A percentile compares a stretch with the other conserved stretches of the same genome.
Evolutionary conservation across 2,113 vertebrate species (phyloP).

Genomic region (Rattus norvegicus): DNA sequence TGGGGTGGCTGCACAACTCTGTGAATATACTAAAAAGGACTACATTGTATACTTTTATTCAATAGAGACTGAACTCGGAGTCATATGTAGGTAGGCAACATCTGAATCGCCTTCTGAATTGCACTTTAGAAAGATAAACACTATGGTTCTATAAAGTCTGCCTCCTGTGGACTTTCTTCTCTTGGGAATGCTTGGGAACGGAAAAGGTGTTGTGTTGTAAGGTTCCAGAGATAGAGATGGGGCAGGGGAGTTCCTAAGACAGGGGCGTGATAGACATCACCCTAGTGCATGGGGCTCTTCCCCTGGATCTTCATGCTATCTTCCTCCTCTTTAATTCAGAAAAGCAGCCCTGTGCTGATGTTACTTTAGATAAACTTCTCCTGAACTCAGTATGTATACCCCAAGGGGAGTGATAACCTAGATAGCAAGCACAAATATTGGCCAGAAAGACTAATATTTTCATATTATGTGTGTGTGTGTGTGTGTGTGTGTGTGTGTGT

Average conservation of each 20-base stretch:
- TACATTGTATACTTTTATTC: not conserved
- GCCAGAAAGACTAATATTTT: not conserved
- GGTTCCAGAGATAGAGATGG: not conserved
- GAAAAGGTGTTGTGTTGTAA: not conserved
- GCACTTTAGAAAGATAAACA: not conserved
- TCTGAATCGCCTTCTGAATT: no score
- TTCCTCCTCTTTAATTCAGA: conserved; percentile 1
- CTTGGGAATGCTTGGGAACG: not conserved
- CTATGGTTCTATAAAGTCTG: not conserved
- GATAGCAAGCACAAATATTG: not conserved
- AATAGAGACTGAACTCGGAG: not conserved
- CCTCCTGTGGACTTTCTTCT: not conserved
- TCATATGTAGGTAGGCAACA: no score
- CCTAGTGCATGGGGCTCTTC: not conserved
- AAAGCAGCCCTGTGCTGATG: not conserved
- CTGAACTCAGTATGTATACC: not conserved
- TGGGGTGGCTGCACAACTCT: not conserved
- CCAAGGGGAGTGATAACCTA: not conserved
- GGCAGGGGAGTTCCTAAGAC: not conserved
- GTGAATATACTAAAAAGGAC: conserved; percentile 25
- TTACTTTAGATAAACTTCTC: conserved; percentile 39
- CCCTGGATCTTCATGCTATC: not conserved
- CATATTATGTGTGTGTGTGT: not conserved
- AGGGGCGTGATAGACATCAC: not conserved
- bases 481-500: not conserved